Conservation (phyloP, 2,888 invertebrate genomes). For the Thymelicus sylvestris region DNA sequence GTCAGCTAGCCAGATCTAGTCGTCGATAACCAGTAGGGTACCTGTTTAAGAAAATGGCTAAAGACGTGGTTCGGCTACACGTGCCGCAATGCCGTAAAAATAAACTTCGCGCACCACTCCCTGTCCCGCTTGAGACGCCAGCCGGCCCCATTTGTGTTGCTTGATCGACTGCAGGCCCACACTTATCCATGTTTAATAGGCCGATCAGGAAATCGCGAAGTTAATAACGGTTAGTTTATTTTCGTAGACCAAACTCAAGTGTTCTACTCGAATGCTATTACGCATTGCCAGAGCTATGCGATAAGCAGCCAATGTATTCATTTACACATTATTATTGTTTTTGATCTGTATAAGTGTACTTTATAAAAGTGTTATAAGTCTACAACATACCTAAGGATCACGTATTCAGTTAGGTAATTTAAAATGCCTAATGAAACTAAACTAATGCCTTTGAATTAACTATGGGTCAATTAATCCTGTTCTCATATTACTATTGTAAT, state of each 20-base stretch:
- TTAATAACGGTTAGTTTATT: conserved; percentile 64
- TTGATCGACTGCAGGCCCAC: conserved; percentile 73
- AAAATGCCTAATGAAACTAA: too few relatives aligned
- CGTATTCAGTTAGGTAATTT: too few relatives aligned
- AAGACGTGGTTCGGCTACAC: conserved; percentile 45
- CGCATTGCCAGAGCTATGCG: conserved; percentile 14
- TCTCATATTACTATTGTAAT: too few relatives aligned
- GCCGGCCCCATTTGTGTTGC: conserved; percentile 62
- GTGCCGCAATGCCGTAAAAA: conserved; percentile 71
- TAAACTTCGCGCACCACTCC: conserved; percentile 55
- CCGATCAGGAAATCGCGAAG: conserved; percentile 73
- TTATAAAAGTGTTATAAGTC: too few relatives aligned
- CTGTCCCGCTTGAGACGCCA: conserved; percentile 46
- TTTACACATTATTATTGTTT: conserved; percentile 10
- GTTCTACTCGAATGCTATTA: conserved; percentile 44
- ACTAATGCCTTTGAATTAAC: too few relatives aligned
- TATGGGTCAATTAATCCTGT: too few relatives aligned
- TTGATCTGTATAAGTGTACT: background rate
- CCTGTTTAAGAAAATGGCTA: conserved; percentile 25
- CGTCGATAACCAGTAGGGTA: conserved; percentile 26
- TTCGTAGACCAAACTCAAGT: conserved; percentile 50
- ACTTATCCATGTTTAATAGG: conserved; percentile 69
- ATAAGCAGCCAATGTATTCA: conserved; percentile 1
- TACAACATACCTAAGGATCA: too few relatives aligned
- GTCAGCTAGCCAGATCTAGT: conserved; percentile 9